Percentiles rank a stretch among this genome's conserved stretches.
Conservation (phyloP, 2,797 vertebrate species). For the Huso huso region DNA sequence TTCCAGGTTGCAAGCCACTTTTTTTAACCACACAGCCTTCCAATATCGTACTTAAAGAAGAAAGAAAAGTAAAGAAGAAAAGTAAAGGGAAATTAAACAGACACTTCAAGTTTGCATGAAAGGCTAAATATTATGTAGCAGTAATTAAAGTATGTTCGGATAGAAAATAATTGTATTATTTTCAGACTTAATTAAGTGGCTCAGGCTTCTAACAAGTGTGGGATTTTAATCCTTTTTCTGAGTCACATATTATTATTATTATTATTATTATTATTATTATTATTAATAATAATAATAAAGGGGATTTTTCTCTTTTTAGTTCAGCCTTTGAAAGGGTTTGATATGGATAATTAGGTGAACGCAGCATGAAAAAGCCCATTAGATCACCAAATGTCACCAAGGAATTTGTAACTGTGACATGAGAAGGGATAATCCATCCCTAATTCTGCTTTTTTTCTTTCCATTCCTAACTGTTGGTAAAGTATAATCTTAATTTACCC, state of each 20-base stretch:
- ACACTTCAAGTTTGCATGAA: no score
- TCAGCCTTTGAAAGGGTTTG: conserved; percentile 48
- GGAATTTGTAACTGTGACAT: conserved; percentile 24
- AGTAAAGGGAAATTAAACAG: no score
- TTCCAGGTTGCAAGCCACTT: no score
- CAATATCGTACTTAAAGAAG: no score
- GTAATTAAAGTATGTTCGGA: conserved; percentile 40
- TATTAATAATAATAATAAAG: conserved; percentile 65
- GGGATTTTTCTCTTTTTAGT: conserved; percentile 39
- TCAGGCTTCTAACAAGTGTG: conserved; percentile 59
- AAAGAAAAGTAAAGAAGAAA: no score
- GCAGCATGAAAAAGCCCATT: conserved; percentile 59
- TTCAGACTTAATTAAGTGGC: conserved; percentile 60
- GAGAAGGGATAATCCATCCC: conserved; percentile 42
- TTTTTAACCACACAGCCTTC: no score
- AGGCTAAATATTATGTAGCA: conserved; percentile 5
- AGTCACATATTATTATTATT: conserved; percentile 66
- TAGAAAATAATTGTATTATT: conserved; percentile 61
- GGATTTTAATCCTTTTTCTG: conserved; percentile 58
- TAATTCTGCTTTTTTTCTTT: conserved; percentile 21
- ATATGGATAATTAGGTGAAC: conserved; percentile 66
- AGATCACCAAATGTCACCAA: conserved; percentile 49
- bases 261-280: conserved; percentile 62
- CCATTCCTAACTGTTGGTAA: not conserved
- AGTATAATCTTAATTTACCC: not conserved